Evolutionary conservation across 2,113 vertebrate species (phyloP).

Genomic region (Pseudolaguvia tuberculata): DNA sequence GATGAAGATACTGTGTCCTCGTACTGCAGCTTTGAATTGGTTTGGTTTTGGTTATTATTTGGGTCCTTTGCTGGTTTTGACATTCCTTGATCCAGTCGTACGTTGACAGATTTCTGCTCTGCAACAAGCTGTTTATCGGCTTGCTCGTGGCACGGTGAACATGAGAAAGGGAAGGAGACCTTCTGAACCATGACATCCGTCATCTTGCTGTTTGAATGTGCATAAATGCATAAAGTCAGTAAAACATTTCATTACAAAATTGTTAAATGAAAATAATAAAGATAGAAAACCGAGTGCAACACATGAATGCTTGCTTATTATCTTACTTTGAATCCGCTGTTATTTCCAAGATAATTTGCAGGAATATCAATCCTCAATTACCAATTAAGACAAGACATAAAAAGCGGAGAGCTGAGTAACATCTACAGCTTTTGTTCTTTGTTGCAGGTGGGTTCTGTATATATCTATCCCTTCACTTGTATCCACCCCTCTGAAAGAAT

Average conservation of each 20-base stretch:
- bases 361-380: conserved; percentile 1
- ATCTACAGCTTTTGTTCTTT: conserved; percentile 28
- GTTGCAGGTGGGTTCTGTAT: conserved; percentile 33
- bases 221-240: conserved; percentile 12
- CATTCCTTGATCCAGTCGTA: conserved; percentile 38
- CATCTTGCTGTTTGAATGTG: conserved; percentile 52
- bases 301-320: background rate
- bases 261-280: background rate
- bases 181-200: conserved; percentile 61
- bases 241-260: background rate
- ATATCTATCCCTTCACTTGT: conserved; percentile 43
- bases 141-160: conserved; percentile 33
- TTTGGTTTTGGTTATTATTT: conserved; percentile 13
- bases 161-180: conserved; percentile 62
- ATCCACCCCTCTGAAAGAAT: conserved; percentile 43
- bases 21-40: conserved; percentile 18
- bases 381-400: background rate
- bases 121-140: conserved; percentile 34
- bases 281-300: background rate
- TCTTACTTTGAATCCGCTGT: conserved; percentile 40
- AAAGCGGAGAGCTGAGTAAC: conserved; percentile 2
- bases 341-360: background rate
- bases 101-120: conserved; percentile 45
- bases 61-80: background rate
- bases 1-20: conserved; percentile 5